Evolutionary conservation across 2,797 vertebrate species (phyloP).

Genomic region (Pteropus rufus): DNA sequence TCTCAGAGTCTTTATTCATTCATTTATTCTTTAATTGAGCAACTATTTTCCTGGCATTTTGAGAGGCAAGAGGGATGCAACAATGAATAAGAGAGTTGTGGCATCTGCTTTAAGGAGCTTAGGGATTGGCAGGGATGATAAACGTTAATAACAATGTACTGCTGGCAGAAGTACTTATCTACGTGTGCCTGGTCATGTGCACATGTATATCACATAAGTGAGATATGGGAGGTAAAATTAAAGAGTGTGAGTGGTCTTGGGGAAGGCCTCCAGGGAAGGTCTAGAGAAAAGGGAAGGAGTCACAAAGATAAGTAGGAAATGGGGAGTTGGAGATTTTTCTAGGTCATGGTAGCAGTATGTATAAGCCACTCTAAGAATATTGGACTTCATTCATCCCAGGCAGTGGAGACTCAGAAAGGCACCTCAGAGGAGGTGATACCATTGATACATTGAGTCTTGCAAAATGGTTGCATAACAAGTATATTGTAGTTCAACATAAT

Average conservation of each 20-base stretch:
- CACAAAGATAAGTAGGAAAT: background rate
- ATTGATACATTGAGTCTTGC: background rate
- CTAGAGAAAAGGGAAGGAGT: background rate
- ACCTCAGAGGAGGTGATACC: background rate
- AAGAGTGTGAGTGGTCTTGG: background rate
- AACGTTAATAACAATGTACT: background rate
- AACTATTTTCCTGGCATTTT: background rate
- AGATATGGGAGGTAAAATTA: background rate
- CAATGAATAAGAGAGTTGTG: background rate
- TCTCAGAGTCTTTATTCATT: background rate
- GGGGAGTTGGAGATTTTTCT: background rate
- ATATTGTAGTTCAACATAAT: background rate
- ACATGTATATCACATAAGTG: background rate
- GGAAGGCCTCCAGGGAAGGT: background rate
- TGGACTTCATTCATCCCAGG: background rate
- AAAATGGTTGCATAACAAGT: background rate
- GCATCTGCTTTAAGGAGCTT: background rate
- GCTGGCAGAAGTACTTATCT: background rate
- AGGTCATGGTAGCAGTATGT: background rate
- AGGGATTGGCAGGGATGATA: background rate
- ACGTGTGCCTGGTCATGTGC: rapidly evolving
- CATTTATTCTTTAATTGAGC: background rate
- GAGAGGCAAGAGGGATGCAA: background rate
- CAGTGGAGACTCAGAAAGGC: background rate
- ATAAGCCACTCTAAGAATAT: background rate